A percentile compares a stretch with the other conserved stretches of the same genome.
These are phyloP conservation scores for Brevimyrus niger DNA, from an alignment of 2,113 vertebrate genomes.

Conservation along the genomic window DNA sequence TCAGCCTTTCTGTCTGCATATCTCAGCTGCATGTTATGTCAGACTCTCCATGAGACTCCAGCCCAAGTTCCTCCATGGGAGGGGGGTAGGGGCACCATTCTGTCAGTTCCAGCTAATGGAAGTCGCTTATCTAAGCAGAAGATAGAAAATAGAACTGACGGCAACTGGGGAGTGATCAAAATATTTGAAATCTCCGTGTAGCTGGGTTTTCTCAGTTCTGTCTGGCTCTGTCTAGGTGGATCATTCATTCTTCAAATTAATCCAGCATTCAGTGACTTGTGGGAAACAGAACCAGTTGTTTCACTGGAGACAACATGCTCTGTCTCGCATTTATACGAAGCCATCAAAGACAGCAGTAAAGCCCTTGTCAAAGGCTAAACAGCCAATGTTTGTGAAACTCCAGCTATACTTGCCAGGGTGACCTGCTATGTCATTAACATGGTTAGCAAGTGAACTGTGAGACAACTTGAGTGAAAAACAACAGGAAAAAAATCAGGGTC, in stretches of 20 bases:
- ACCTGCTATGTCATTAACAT: constrained; percentile 19
- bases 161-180: neutral
- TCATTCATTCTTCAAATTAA: neutral
- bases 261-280: neutral
- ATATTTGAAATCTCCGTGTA: neutral
- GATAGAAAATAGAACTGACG: neutral
- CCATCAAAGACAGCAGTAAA: constrained; percentile 14
- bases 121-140: neutral
- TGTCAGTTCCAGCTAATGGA: neutral
- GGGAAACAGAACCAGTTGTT: neutral
- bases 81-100: neutral
- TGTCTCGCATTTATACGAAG: constrained; percentile 1
- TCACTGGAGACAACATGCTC: neutral
- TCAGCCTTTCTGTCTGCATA: neutral
- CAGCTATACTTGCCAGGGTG: neutral
- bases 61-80: neutral
- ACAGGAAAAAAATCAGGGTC: neutral
- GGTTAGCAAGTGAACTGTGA: neutral
- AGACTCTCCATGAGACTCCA: neutral
- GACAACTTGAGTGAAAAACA: neutral
- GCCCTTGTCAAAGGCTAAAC: constrained; percentile 7
- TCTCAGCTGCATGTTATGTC: neutral
- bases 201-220: neutral
- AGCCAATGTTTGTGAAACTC: constrained; percentile 14
- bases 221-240: neutral